Percentiles rank a stretch among this genome's conserved stretches.
phyloP scores from a whole-genome alignment of 1,140 invertebrate species.

The Schlechtendalia chinensis region DNA sequence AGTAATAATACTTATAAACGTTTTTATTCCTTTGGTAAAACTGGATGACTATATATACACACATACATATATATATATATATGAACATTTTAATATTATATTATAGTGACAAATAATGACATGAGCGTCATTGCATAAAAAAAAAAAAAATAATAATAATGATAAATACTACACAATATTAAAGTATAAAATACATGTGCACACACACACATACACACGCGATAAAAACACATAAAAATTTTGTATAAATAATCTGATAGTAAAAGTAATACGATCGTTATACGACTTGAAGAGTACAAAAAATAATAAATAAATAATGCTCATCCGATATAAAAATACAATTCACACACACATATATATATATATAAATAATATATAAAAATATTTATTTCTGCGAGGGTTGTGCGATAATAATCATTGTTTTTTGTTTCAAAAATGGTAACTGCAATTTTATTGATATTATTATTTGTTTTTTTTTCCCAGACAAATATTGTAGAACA shows the following conservation, averaged over 20 bases:
- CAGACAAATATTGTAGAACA: background rate
- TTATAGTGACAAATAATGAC: slow-evolving; percentile 12
- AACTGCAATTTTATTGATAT: slow-evolving; percentile 21
- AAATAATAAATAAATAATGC: background rate
- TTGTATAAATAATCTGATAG: background rate
- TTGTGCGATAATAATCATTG: background rate
- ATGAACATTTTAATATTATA: background rate
- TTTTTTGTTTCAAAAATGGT: slow-evolving; percentile 12
- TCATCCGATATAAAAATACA: background rate
- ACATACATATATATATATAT: no score
- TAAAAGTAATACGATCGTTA: slow-evolving; percentile 4
- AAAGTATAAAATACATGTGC: slow-evolving; percentile 24
- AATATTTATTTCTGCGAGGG: background rate
- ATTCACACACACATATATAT: background rate
- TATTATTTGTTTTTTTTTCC: background rate
- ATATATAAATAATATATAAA: background rate
- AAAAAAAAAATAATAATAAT: no score
- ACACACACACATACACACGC: background rate
- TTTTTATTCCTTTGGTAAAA: slow-evolving; percentile 43
- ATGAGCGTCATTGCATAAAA: background rate
- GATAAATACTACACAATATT: background rate
- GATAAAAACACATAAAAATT: no score
- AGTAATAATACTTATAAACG: slow-evolving; percentile 15
- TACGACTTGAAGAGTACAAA: background rate
- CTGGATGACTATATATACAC: slow-evolving; percentile 8